These are phyloP conservation scores for Oryzias javanicus DNA, from an alignment of 2,113 vertebrate species.

Conservation along the genomic window DNA sequence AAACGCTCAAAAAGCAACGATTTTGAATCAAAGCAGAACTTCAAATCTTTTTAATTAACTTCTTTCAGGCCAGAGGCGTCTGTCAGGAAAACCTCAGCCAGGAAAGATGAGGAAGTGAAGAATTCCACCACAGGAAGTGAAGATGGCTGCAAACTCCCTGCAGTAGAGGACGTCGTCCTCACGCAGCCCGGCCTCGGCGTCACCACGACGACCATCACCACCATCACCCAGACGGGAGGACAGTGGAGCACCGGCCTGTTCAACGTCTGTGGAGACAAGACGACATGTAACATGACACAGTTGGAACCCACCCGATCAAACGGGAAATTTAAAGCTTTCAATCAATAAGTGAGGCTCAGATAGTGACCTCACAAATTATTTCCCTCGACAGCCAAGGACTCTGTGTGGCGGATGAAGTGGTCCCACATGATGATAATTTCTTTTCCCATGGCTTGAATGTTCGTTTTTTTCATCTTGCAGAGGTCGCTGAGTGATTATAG, in stretches of 20 bases:
- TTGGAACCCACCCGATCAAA: not conserved
- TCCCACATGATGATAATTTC: not conserved
- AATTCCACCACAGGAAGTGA: constrained; percentile 22
- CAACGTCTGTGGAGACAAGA: constrained; percentile 72
- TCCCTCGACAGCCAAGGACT: constrained; percentile 1
- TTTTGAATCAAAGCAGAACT: not conserved
- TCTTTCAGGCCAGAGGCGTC: constrained; percentile 41
- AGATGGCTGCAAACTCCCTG: constrained; percentile 8
- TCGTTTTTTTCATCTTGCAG: not conserved
- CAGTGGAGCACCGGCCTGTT: constrained; percentile 80
- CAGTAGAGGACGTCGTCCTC: constrained; percentile 44
- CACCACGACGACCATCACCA: constrained; percentile 74
- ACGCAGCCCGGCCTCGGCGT: constrained; percentile 74
- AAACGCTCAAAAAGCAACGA: not conserved
- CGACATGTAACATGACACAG: constrained; percentile 66
- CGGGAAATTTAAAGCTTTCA: not conserved
- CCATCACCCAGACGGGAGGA: constrained; percentile 77
- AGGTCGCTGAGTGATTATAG: not conserved
- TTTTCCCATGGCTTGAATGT: not conserved
- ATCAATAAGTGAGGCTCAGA: not conserved
- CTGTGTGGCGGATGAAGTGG: not conserved
- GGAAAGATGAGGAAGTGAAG: constrained; percentile 15
- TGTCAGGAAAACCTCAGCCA: not conserved
- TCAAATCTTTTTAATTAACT: not conserved
- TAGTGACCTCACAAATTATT: not conserved